These are phyloP conservation scores for Alligator mississippiensis DNA, from an alignment of 2,113 vertebrate genomes.

Conservation along the genomic window DNA sequence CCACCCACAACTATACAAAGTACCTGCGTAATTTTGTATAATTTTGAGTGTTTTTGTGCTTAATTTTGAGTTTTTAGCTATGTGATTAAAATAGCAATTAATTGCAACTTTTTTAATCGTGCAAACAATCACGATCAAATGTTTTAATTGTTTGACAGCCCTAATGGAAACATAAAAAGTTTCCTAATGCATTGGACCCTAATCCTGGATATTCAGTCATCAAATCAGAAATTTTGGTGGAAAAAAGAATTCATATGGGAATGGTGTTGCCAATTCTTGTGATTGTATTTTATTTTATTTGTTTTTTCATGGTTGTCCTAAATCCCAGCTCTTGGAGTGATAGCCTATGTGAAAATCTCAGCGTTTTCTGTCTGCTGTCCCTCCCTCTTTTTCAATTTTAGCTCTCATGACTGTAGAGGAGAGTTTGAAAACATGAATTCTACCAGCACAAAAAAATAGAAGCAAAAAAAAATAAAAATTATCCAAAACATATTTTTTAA, in stretches of 20 bases:
- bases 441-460: fast-evolving
- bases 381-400: neutral
- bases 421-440: neutral
- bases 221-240: neutral
- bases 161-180: no score
- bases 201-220: neutral
- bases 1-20: no score
- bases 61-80: no score
- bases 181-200: neutral
- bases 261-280: neutral
- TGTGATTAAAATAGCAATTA: no score
- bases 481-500: neutral
- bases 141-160: no score
- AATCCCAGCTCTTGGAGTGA: neutral
- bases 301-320: neutral
- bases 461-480: neutral
- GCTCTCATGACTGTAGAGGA: neutral
- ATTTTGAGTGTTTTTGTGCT: no score
- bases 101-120: no score
- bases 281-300: neutral
- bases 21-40: no score
- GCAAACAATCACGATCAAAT: no score
- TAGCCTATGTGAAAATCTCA: neutral
- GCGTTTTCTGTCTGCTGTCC: neutral
- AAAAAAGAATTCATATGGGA: neutral